These are phyloP conservation scores for Meda fulgida DNA, from an alignment of 2,797 vertebrate genomes.

Conservation along the genomic window DNA sequence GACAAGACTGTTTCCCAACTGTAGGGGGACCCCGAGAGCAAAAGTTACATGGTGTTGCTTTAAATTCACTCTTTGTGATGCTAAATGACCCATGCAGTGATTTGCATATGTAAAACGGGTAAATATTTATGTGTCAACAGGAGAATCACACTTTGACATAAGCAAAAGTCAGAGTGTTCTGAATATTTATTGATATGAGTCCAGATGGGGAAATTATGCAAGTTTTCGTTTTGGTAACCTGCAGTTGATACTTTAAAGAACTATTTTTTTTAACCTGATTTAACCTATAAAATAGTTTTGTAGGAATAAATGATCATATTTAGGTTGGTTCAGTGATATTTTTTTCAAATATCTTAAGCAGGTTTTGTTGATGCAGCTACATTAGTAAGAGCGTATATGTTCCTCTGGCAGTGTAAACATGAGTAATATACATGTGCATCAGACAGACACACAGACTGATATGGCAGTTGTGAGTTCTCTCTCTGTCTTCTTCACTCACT, in stretches of 20 bases:
- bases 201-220: background rate
- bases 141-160: background rate
- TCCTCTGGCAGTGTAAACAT: background rate
- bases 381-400: background rate
- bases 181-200: background rate
- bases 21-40: too few species aligned
- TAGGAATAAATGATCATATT: background rate
- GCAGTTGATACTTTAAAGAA: background rate
- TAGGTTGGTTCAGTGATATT: background rate
- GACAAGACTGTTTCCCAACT: too few species aligned
- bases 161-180: background rate
- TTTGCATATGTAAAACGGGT: background rate
- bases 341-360: background rate
- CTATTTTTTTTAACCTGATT: background rate
- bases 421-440: background rate
- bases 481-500: slow-evolving; percentile 37
- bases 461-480: slow-evolving; percentile 36
- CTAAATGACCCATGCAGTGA: background rate
- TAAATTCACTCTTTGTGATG: background rate
- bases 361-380: background rate
- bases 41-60: too few species aligned
- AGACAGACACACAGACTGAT: slow-evolving; percentile 23
- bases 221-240: background rate
- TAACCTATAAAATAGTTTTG: too few species aligned
- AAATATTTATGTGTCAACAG: background rate